Evolutionary conservation across 2,888 invertebrate species (phyloP).

Genomic region (Sinelater perroti): DNA sequence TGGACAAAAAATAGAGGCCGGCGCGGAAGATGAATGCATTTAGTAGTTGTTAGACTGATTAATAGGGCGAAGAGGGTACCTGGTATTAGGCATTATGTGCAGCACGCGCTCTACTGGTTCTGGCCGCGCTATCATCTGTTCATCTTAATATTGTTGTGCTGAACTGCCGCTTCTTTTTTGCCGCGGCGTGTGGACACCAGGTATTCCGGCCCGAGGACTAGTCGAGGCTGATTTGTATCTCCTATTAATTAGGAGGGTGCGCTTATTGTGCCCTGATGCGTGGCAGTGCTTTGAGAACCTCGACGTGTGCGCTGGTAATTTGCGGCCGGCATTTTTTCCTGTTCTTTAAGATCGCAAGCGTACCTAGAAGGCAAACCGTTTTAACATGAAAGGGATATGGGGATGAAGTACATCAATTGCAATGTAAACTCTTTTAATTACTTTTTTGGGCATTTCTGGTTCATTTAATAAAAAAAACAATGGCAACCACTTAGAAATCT

Average conservation of each 20-base stretch:
- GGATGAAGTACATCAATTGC: no score
- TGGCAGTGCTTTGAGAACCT: no score
- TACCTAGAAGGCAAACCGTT: no score
- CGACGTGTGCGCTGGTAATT: no score
- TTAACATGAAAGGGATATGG: no score
- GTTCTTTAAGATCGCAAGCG: no score
- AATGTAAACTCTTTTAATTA: no score
- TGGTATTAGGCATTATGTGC: slow-evolving; percentile 47
- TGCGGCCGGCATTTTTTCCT: no score
- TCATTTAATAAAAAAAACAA: no score
- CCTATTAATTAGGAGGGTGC: neutral
- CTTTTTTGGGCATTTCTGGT: no score
- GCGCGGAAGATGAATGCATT: slow-evolving; percentile 28
- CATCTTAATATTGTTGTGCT: slow-evolving; percentile 48
- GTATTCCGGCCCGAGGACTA: slow-evolving; percentile 5
- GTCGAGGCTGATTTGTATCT: slow-evolving; percentile 13
- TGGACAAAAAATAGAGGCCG: slow-evolving; percentile 19
- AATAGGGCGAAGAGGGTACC: slow-evolving; percentile 49
- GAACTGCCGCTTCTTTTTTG: slow-evolving; percentile 46
- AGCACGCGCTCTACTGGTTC: slow-evolving; percentile 54
- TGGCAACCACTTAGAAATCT: no score
- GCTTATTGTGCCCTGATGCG: neutral
- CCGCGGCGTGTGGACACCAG: slow-evolving; percentile 46
- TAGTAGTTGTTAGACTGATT: slow-evolving; percentile 45
- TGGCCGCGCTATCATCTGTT: slow-evolving; percentile 51